Base-by-base conservation (phyloP, 2,113 vertebrate genomes). In the Fulmarus glacialis region DNA sequence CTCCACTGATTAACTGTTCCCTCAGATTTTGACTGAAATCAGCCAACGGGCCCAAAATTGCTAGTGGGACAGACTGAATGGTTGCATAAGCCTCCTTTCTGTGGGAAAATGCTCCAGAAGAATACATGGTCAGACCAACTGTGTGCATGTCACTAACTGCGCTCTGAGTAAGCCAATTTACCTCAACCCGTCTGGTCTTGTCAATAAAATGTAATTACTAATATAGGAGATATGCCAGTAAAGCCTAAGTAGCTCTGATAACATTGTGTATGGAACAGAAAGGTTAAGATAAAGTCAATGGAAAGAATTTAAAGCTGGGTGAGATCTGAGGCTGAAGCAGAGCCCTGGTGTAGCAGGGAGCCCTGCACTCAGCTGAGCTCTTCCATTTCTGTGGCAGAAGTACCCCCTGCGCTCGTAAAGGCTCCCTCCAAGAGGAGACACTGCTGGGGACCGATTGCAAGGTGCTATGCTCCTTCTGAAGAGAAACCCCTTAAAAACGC, bases 81-180 rank as follows among this genome's bases (percentile, higher is more conserved):
- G 43, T 71, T 93, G 68, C 36, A 64, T 90, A 90, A 86, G 40
- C 75, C 45, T 93, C 48, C 17, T 86, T 73, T 63, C 82, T 59
- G 20, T 80, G 88, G 91, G 75, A 93, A 96, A 96, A 92, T 55
- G 62, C 45, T 80, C 70, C 74, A 82, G 63, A 83, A 93, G 78
- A 72, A 72, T 80, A 79, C n/a, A 38, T 7, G 27, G 62, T 73
- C 88, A 79, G 52, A 87, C 27, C 68, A 89, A 59, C 40, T 32
- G 52, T 22, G 55, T 71, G 81, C 59, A 15, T 42, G 29, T 81
- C 8, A 1, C 59, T 71, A 78, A 78, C 64, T 52, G 23, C 7
- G 3, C 80, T 55, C 83, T 16, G 34, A 91, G 36, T 27, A 81
- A 94, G 77, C 45, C 79, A 83, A 74, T 90, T 88, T 83, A 89